A percentile compares a stretch with the other conserved stretches of the same genome.
Conservation (phyloP, 1,140 invertebrate species). For the Zelostemma sp. region DNA sequence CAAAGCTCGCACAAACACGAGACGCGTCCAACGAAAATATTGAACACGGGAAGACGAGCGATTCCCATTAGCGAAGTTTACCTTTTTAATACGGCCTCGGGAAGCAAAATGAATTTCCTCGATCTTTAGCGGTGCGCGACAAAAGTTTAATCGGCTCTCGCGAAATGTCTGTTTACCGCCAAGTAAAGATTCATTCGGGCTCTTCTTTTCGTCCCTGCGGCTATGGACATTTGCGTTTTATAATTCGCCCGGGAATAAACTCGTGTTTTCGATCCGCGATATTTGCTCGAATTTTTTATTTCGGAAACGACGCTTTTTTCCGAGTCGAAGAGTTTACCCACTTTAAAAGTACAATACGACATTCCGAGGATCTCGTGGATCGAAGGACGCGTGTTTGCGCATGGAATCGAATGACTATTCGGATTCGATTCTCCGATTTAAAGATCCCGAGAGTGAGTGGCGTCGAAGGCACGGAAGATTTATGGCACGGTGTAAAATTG, state of each 20-base stretch:
- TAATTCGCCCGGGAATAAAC: too few species aligned
- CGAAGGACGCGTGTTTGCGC: conserved; percentile 37
- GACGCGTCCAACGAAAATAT: conserved; percentile 30
- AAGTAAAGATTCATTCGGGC: conserved; percentile 6
- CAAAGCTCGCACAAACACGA: conserved; percentile 14
- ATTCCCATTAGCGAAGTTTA: conserved; percentile 35
- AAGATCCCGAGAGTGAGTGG: conserved; percentile 42
- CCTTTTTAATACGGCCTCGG: conserved; percentile 19
- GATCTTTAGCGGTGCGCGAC: conserved; percentile 3
- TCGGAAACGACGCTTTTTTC: neutral
- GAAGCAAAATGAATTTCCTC: conserved; percentile 25
- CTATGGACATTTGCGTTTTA: too few species aligned
- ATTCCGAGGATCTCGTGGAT: conserved; percentile 38
- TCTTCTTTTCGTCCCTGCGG: neutral
- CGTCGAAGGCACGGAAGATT: conserved; percentile 40
- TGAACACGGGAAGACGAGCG: conserved; percentile 15
- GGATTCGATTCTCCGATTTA: conserved; percentile 36
- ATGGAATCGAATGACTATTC: conserved; percentile 43
- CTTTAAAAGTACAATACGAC: conserved; percentile 34
- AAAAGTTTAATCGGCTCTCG: conserved; percentile 18
- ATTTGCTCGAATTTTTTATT: neutral
- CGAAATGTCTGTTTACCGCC: conserved; percentile 9
- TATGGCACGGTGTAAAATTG: conserved; percentile 41
- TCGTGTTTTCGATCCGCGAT: neutral
- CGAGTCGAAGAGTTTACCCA: conserved; percentile 6